phyloP scores from a whole-genome alignment of 2,888 invertebrate genomes.

The Lepetodrilus schrolli region DNA sequence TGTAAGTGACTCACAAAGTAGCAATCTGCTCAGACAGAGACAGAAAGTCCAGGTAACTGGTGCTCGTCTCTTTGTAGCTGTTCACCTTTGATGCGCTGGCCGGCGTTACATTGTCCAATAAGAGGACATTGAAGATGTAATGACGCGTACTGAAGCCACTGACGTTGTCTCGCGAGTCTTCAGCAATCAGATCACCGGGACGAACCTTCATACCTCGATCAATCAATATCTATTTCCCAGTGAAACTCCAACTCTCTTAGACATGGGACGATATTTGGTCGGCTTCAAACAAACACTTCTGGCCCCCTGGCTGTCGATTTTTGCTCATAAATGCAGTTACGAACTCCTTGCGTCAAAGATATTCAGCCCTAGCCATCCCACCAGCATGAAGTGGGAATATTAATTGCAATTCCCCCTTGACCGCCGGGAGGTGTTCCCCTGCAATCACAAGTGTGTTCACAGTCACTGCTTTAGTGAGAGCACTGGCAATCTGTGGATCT shows the following conservation, averaged over 20 bases:
- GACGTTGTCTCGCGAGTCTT: neutral
- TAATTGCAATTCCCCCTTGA: slow-evolving; percentile 17
- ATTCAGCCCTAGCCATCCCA: neutral
- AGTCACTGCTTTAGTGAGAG: neutral
- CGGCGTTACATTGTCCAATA: neutral
- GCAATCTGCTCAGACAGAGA: too few relatives aligned
- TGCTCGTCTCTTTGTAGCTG: too few relatives aligned
- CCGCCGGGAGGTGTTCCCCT: neutral
- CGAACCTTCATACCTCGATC: neutral
- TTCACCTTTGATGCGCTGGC: too few relatives aligned
- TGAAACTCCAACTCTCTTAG: neutral
- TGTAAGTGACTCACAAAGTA: too few relatives aligned
- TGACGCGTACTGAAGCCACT: neutral
- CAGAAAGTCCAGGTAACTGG: too few relatives aligned
- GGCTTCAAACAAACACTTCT: neutral
- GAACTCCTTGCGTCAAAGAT: slow-evolving; percentile 7
- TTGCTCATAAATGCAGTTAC: slow-evolving; percentile 18
- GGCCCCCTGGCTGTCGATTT: slow-evolving; percentile 6
- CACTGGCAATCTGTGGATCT: neutral
- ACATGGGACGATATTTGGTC: neutral
- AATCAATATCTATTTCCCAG: neutral
- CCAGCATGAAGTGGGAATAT: neutral
- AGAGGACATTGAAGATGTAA: neutral
- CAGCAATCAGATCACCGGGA: neutral
- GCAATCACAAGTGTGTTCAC: neutral